These are phyloP conservation scores for Patella pellucida DNA, from an alignment of 2,888 invertebrate genomes.

Conservation along the genomic window DNA sequence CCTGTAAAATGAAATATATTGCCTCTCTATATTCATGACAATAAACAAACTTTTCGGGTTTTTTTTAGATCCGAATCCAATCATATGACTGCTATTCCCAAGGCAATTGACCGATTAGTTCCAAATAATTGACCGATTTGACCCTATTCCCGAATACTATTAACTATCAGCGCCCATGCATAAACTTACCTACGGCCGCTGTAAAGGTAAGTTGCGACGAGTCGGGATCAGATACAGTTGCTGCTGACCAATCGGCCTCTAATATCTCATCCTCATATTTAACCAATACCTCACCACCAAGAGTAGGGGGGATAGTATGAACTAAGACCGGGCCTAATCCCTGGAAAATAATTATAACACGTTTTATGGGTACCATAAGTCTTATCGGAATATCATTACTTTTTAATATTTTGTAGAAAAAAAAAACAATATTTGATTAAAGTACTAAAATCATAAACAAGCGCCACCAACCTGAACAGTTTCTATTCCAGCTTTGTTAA, in stretches of 20 bases:
- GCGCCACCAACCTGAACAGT: constrained; percentile 30
- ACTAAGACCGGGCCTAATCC: constrained; percentile 38
- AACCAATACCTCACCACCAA: constrained; percentile 27
- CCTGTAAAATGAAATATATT: no score
- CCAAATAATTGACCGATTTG: no score
- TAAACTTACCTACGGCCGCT: constrained; percentile 40
- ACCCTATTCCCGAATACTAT: background rate
- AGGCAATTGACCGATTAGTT: no score
- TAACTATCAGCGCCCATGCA: background rate
- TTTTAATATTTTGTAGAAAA: background rate
- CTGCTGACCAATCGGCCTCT: constrained; percentile 37
- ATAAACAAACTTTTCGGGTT: no score
- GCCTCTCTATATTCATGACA: no score
- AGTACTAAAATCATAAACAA: background rate
- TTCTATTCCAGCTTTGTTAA: constrained; percentile 41
- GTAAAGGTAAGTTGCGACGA: constrained; percentile 30
- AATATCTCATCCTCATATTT: constrained; percentile 25
- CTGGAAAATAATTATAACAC: constrained; percentile 19
- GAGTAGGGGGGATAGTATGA: constrained; percentile 30
- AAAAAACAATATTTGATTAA: background rate
- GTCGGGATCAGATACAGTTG: constrained; percentile 40
- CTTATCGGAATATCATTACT: background rate
- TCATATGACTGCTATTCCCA: no score
- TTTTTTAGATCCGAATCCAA: no score
- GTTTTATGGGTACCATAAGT: no score